These are phyloP conservation scores for Oenanthe melanoleuca DNA, from an alignment of 2,113 vertebrate genomes.

Conservation along the genomic window DNA sequence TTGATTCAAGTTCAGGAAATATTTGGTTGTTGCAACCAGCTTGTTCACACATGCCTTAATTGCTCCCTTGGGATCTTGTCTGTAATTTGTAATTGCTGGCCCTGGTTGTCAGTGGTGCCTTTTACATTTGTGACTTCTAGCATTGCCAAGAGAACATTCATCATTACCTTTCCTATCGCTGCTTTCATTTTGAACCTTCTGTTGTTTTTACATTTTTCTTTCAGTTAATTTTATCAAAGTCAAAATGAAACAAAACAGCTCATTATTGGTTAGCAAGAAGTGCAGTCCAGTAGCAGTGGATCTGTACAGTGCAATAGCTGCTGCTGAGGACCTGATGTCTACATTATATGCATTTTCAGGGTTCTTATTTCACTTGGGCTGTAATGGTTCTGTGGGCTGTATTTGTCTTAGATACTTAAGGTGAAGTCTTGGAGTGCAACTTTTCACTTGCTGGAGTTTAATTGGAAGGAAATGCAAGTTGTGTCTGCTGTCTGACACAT, in stretches of 20 bases:
- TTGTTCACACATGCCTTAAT: neutral
- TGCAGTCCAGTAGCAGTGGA: neutral
- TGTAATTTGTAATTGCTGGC: neutral
- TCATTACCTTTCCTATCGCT: neutral
- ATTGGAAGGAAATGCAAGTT: neutral
- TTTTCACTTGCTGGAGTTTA: neutral
- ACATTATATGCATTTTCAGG: neutral
- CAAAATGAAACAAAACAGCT: neutral
- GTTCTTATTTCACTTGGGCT: neutral
- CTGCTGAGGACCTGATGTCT: neutral
- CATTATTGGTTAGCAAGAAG: neutral
- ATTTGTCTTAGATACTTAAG: neutral
- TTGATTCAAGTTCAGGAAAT: neutral
- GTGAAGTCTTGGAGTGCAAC: neutral
- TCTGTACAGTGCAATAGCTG: neutral
- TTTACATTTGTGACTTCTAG: slow-evolving; percentile 39
- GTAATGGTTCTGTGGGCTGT: neutral
- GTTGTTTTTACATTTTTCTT: neutral
- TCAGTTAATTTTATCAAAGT: slow-evolving; percentile 1
- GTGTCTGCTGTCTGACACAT: neutral
- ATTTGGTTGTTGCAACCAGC: neutral
- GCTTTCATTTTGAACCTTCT: neutral
- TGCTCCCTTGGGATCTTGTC: neutral
- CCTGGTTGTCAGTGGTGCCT: neutral
- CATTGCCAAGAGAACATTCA: neutral